phyloP scores from a whole-genome alignment of 2,113 vertebrate species.

The Nanger granti region DNA sequence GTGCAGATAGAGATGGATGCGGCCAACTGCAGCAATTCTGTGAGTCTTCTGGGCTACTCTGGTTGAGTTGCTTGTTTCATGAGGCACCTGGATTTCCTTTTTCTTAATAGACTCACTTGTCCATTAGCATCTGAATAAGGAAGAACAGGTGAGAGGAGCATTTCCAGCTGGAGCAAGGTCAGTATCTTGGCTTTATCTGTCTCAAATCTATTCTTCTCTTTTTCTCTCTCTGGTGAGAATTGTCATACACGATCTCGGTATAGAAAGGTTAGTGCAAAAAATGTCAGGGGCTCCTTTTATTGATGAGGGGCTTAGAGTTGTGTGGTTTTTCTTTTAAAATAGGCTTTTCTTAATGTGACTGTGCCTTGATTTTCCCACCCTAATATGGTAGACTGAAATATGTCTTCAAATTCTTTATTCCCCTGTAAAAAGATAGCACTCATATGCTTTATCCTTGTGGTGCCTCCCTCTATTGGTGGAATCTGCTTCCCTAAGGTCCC shows the following conservation, averaged over 20 bases:
- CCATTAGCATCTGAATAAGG: slow-evolving; percentile 19
- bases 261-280: slow-evolving; percentile 25
- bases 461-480: not conserved
- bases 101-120: slow-evolving; percentile 16
- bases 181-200: not conserved
- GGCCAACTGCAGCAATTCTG: not conserved
- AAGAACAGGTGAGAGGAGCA: slow-evolving; percentile 19
- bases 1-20: not conserved
- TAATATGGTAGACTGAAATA: not conserved
- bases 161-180: slow-evolving; percentile 32
- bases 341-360: not conserved
- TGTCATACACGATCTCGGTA: slow-evolving; percentile 13
- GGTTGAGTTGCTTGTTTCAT: not conserved
- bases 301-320: not conserved
- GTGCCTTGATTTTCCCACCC: not conserved
- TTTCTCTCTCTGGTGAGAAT: not conserved
- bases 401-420: not conserved
- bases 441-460: not conserved
- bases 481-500: not conserved
- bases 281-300: not conserved
- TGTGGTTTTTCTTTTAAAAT: not conserved
- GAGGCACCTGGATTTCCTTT: slow-evolving; percentile 22
- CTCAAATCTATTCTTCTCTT: not conserved
- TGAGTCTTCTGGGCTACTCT: not conserved
- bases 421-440: not conserved